phyloP scores from a whole-genome alignment of 2,888 invertebrate genomes.

The Meloe dianella region DNA sequence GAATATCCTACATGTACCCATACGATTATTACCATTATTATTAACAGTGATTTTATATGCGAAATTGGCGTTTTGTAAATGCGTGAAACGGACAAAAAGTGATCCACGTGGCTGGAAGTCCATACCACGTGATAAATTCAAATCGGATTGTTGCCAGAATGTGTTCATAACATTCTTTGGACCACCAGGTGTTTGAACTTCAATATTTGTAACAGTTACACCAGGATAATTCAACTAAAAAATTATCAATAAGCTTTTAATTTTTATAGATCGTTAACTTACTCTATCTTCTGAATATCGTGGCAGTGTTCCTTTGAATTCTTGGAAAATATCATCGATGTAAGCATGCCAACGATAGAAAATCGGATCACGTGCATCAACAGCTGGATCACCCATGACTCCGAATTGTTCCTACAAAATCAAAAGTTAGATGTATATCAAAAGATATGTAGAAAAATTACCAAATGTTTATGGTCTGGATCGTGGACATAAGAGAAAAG shows the following conservation, averaged over 20 bases:
- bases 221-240: conserved; percentile 69
- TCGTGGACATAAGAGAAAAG: conserved; percentile 80
- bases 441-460: conserved; percentile 49
- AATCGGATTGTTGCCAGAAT: conserved; percentile 80
- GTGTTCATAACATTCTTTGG: conserved; percentile 67
- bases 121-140: conserved; percentile 79
- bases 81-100: conserved; percentile 74
- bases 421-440: neutral
- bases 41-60: conserved; percentile 63
- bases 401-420: conserved; percentile 73
- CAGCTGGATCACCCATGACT: conserved; percentile 85
- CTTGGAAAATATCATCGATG: conserved; percentile 78
- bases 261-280: too few relatives aligned
- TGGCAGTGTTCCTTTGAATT: conserved; percentile 73
- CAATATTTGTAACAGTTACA: conserved; percentile 66
- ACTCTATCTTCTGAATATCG: conserved; percentile 70
- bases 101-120: conserved; percentile 82
- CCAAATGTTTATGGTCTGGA: conserved; percentile 77
- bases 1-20: conserved; percentile 75
- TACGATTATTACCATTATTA: conserved; percentile 53
- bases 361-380: conserved; percentile 85
- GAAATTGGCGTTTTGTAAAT: conserved; percentile 78
- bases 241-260: neutral
- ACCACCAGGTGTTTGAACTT: conserved; percentile 63
- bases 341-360: conserved; percentile 88